These are phyloP conservation scores for Pentalonia nigronervosa DNA, from an alignment of 1,140 invertebrate species.

Conservation along the genomic window DNA sequence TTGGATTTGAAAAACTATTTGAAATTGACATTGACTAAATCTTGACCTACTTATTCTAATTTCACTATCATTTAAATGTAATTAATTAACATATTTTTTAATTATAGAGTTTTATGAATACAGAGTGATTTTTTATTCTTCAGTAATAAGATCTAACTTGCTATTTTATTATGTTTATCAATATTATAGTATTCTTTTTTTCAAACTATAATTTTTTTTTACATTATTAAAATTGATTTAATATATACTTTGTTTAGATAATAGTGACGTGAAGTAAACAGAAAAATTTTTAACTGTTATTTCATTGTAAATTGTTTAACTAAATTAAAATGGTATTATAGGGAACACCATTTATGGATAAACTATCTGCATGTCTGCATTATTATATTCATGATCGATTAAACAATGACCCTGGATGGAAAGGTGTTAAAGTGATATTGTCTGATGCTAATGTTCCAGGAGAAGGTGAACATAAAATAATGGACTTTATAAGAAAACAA, in stretches of 20 bases:
- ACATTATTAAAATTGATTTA: neutral
- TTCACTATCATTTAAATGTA: neutral
- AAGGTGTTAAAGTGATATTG: slow-evolving; percentile 91
- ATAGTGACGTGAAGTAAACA: neutral
- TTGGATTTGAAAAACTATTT: neutral
- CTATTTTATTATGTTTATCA: neutral
- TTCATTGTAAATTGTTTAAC: neutral
- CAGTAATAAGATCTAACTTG: neutral
- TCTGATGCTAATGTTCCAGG: slow-evolving; percentile 96
- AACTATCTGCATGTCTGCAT: slow-evolving; percentile 91
- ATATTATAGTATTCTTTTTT: neutral
- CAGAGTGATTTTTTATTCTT: neutral
- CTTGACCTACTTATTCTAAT: neutral
- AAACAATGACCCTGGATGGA: slow-evolving; percentile 96
- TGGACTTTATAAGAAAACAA: slow-evolving; percentile 98
- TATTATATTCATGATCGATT: slow-evolving; percentile 95
- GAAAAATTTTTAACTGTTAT: neutral
- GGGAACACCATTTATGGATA: slow-evolving; percentile 98
- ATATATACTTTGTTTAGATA: neutral
- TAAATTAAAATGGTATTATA: slow-evolving; percentile 61
- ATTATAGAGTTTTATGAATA: neutral
- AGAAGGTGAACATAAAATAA: slow-evolving; percentile 99
- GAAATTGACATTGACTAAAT: neutral
- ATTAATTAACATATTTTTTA: neutral
- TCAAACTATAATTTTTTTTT: neutral